Base-by-base conservation (phyloP, 2,888 invertebrate species). In the Sphaerophoria taeniata region DNA sequence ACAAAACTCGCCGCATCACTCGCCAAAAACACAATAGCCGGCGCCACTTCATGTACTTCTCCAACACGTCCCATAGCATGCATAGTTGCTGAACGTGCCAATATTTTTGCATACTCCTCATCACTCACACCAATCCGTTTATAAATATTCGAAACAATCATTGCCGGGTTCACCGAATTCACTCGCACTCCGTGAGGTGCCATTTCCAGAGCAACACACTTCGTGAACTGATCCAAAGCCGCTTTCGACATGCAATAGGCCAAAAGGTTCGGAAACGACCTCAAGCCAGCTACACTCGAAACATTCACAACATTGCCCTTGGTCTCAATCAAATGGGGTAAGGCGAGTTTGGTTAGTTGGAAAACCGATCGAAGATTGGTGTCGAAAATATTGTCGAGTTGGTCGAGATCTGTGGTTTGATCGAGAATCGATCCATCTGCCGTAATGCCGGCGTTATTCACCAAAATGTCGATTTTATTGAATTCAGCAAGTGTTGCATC, bases 161-260 rank as follows among this genome's bases (percentile, higher is more conserved):
- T 98, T n/a, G 98, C 98, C 49, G 98, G 98, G 92, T 98, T 98
- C 0, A 98, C 97, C 72, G 96, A 94, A 91, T 98, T 98, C 0
- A 97, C 97, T 45, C 98, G 93, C 0, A 98, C 96, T 87, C 95
- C 94, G 90, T 96, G 96, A 0, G 93, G 89, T 33, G 95, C 97
- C 73, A 97, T 92, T 89, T 97, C 98, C 34, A 99, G 92, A 5
- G 99, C 98, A 3, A 95, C 93, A 90, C 98, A 98, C 90, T 96
- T 94, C 0, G 99, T 99, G 88, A 99, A 95, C 90, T 99, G 98
- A 93, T 99, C 99, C 5, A 98, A 91, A 4, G 98, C 98, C 51
- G 97, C 67, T 12, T 99, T 99, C 4, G 98, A 97, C 94, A 99
- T 95, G 89, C 95, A 95, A 91, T 99, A 99, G 0, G 97, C 95